Evolutionary conservation across 2,797 vertebrate species (phyloP).

Genomic region (Squalus acanthias): DNA sequence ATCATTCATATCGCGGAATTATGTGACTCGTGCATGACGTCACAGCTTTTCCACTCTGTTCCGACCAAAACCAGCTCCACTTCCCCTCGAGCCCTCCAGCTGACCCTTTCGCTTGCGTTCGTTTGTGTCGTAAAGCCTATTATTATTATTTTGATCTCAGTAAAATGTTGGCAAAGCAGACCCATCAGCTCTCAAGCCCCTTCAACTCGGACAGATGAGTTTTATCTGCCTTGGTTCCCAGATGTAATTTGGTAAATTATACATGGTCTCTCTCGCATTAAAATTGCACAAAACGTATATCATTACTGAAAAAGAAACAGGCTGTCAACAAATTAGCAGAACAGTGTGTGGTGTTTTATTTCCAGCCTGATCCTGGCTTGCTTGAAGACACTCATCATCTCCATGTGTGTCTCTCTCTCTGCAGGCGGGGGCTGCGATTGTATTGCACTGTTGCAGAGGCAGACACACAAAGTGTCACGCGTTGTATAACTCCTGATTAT

Average conservation of each 20-base stretch:
- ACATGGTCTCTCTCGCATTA: not conserved
- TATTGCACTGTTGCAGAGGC: not conserved
- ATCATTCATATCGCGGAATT: not conserved
- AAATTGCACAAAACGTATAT: constrained; percentile 33
- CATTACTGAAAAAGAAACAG: constrained; percentile 32
- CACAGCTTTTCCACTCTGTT: not conserved
- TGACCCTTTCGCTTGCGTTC: not conserved
- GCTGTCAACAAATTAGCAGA: constrained; percentile 12
- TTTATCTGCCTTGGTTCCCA: constrained; percentile 17
- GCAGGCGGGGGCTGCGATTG: not conserved
- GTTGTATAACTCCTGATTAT: constrained; percentile 20
- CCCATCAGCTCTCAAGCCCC: not conserved
- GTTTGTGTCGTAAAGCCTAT: not conserved
- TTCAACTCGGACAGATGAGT: not conserved
- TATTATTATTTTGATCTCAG: constrained; percentile 11
- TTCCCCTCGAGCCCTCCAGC: not conserved
- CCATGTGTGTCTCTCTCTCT: not conserved
- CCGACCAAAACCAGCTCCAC: not conserved
- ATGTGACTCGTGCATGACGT: not conserved
- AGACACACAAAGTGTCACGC: constrained; percentile 9
- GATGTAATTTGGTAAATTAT: constrained; percentile 34
- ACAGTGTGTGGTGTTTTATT: constrained; percentile 15
- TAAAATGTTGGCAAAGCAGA: constrained; percentile 25
- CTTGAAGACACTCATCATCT: not conserved
- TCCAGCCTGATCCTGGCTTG: constrained; percentile 18